phyloP scores from a whole-genome alignment of 2,113 vertebrate genomes.

The Diphyllodes magnificus region DNA sequence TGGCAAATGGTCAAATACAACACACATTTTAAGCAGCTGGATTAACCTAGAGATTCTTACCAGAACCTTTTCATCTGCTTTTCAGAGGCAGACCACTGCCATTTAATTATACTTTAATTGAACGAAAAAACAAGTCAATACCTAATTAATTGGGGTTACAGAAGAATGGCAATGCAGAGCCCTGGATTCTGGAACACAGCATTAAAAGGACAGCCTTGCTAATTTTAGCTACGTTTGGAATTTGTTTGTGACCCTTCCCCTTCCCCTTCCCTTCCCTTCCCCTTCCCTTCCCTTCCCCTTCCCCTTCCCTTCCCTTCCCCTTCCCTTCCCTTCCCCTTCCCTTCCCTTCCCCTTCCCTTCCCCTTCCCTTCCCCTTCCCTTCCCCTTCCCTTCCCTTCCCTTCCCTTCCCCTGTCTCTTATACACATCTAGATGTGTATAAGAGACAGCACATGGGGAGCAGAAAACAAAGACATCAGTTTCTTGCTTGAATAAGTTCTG shows the following conservation, averaged over 20 bases:
- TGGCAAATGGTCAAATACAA: slow-evolving; percentile 73
- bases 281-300: too few species aligned
- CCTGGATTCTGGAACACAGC: background rate
- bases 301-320: too few species aligned
- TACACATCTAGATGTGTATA: too few species aligned
- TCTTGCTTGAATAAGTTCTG: background rate
- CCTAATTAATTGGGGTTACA: slow-evolving; percentile 52
- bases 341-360: background rate
- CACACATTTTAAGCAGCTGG: slow-evolving; percentile 76
- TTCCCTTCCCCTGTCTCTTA: too few species aligned
- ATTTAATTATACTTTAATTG: slow-evolving; percentile 70
- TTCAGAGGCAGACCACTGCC: slow-evolving; percentile 61
- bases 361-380: too few species aligned
- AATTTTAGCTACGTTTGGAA: background rate
- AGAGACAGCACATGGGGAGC: too few species aligned
- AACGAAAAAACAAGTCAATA: slow-evolving; percentile 60
- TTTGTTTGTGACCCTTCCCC: background rate
- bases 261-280: background rate
- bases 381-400: too few species aligned
- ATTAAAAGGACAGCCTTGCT: background rate
- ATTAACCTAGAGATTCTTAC: slow-evolving; percentile 74
- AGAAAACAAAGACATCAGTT: background rate
- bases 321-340: too few species aligned
- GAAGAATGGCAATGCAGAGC: background rate
- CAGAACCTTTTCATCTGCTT: slow-evolving; percentile 73